Evolutionary conservation across 2,113 vertebrate genomes (phyloP).

Genomic region (Noturus placidus): DNA sequence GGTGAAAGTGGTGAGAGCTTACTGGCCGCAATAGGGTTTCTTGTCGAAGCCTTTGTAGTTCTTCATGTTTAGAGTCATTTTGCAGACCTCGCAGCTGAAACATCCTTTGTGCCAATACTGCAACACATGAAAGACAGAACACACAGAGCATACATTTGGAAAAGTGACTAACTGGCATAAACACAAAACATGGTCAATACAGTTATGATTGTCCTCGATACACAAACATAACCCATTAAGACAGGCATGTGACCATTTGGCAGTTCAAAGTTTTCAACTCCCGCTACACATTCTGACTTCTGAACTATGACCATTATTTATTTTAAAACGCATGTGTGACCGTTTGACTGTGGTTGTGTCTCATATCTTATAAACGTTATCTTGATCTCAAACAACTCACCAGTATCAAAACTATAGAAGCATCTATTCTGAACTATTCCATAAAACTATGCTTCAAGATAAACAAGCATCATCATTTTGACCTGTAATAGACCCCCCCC

Average conservation of each 20-base stretch:
- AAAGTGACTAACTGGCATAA: neutral
- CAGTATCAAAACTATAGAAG: neutral
- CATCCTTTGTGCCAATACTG: constrained; percentile 98
- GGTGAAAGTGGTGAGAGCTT: constrained; percentile 66
- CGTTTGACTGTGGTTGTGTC: neutral
- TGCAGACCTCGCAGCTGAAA: constrained; percentile 97
- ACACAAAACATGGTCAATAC: constrained; percentile 5
- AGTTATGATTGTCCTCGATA: neutral
- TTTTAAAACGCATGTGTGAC: neutral
- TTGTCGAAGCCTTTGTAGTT: constrained; percentile 99
- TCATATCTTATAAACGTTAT: neutral
- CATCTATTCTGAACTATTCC: neutral
- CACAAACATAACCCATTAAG: neutral
- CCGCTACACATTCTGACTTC: neutral
- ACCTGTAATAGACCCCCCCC: neutral
- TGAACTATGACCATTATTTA: neutral
- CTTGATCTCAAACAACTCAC: neutral
- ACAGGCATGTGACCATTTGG: neutral
- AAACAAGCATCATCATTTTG: neutral
- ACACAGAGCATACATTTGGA: neutral
- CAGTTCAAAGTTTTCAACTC: neutral
- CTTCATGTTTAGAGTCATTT: constrained; percentile 98
- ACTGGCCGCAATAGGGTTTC: constrained; percentile 97
- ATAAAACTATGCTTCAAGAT: neutral
- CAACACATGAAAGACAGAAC: constrained; percentile 39